These are phyloP conservation scores for Phoxinus phoxinus DNA, from an alignment of 2,113 vertebrate genomes.

Conservation along the genomic window DNA sequence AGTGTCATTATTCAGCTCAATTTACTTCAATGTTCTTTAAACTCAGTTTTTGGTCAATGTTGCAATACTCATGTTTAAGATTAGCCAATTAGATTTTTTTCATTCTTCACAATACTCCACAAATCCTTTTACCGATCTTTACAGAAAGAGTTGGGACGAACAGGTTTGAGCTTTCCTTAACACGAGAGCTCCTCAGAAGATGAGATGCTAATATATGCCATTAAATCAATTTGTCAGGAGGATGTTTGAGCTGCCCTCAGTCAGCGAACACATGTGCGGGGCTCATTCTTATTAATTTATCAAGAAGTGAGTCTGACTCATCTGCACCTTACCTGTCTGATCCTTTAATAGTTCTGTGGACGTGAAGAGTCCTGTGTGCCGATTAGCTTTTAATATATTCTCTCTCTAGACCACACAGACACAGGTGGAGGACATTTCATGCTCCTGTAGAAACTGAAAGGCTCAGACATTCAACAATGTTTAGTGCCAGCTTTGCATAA, in stretches of 20 bases:
- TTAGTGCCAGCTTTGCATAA: background rate
- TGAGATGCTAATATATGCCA: conserved; percentile 56
- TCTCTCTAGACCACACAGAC: conserved; percentile 55
- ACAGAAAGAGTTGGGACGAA: background rate
- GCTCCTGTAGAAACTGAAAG: background rate
- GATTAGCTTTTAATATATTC: conserved; percentile 65
- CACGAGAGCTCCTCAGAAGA: background rate
- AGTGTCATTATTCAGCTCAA: too few species aligned
- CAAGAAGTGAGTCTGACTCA: conserved; percentile 43
- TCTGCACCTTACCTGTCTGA: conserved; percentile 47
- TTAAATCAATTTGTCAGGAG: conserved; percentile 40
- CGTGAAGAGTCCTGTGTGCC: conserved; percentile 49
- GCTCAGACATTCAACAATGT: background rate
- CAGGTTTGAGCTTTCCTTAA: background rate
- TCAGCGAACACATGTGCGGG: conserved; percentile 53
- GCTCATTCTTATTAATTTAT: conserved; percentile 65
- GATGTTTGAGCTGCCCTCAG: conserved; percentile 40
- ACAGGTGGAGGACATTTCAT: background rate
- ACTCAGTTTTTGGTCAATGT: too few species aligned
- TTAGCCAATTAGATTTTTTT: too few species aligned
- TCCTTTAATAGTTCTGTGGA: conserved; percentile 53
- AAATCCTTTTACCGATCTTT: background rate
- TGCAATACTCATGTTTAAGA: too few species aligned
- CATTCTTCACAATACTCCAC: too few species aligned
- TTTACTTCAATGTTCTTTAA: too few species aligned